These are phyloP conservation scores for Ictalurus punctatus DNA, from an alignment of 2,113 vertebrate genomes.

Conservation along the genomic window DNA sequence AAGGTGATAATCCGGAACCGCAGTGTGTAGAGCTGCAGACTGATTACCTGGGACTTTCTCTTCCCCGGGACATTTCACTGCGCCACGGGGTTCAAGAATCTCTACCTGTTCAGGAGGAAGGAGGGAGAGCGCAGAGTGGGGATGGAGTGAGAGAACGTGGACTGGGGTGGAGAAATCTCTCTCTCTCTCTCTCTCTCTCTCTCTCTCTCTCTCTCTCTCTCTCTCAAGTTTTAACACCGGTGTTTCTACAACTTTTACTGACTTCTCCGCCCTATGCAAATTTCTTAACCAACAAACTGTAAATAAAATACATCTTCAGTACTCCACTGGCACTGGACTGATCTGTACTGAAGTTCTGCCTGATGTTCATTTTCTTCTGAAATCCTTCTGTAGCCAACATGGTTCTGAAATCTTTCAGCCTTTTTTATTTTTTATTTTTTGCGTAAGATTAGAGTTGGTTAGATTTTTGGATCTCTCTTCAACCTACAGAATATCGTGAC, in stretches of 20 bases:
- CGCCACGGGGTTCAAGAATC: neutral
- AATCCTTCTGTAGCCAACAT: neutral
- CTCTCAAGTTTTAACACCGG: neutral
- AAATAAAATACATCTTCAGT: neutral
- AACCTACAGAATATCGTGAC: neutral
- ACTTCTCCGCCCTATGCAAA: slow-evolving; percentile 2
- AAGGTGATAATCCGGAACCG: slow-evolving; percentile 15
- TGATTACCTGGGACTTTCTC: slow-evolving; percentile 25
- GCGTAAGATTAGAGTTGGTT: neutral
- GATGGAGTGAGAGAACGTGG: slow-evolving; percentile 44
- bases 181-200: slow-evolving; percentile 38
- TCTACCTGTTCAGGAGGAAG: slow-evolving; percentile 4
- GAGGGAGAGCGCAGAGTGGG: slow-evolving; percentile 40
- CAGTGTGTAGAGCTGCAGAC: neutral
- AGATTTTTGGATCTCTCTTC: neutral
- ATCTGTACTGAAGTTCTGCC: neutral
- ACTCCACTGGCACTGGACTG: too few species aligned
- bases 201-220: slow-evolving; percentile 34
- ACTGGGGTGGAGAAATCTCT: slow-evolving; percentile 58
- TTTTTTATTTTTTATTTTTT: neutral
- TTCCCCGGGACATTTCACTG: slow-evolving; percentile 29
- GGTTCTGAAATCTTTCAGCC: neutral
- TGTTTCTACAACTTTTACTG: neutral
- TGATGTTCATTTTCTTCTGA: neutral
- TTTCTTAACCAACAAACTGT: neutral